A percentile compares a stretch with the other conserved stretches of the same genome.
These are phyloP conservation scores for Chloroclystis v-ata DNA, from an alignment of 2,888 invertebrate species.

Conservation along the genomic window DNA sequence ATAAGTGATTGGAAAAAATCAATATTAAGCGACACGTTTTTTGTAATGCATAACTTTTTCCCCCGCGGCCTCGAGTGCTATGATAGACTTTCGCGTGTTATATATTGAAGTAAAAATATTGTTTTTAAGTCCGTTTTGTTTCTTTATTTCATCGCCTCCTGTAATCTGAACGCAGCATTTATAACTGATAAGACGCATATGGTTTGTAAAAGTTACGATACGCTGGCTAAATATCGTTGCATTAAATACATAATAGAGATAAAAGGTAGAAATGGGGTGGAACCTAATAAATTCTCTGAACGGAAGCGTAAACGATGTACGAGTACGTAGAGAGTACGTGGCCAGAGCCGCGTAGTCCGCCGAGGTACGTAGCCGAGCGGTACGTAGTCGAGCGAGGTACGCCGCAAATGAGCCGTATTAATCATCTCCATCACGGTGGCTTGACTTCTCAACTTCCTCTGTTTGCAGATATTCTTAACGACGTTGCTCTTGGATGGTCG, in stretches of 20 bases:
- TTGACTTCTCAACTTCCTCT: slow-evolving; percentile 69
- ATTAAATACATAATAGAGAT: slow-evolving; percentile 69
- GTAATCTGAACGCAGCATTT: too few relatives aligned
- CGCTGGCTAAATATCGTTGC: slow-evolving; percentile 48
- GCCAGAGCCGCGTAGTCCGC: slow-evolving; percentile 38
- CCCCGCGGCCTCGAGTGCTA: too few relatives aligned
- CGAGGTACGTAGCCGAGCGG: slow-evolving; percentile 42
- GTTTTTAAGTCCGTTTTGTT: too few relatives aligned
- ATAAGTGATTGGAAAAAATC: neutral
- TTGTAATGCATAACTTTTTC: too few relatives aligned
- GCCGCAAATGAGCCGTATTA: slow-evolving; percentile 76
- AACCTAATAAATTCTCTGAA: slow-evolving; percentile 71
- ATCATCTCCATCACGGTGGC: slow-evolving; percentile 72
- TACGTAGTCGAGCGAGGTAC: slow-evolving; percentile 45
- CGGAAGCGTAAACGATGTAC: slow-evolving; percentile 75
- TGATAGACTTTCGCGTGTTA: too few relatives aligned
- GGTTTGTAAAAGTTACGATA: slow-evolving; percentile 46
- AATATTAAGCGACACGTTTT: too few relatives aligned
- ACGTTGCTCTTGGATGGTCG: too few relatives aligned
- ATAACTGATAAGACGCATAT: slow-evolving; percentile 38
- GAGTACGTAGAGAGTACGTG: slow-evolving; percentile 71
- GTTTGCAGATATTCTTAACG: slow-evolving; percentile 59
- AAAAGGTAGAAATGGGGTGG: slow-evolving; percentile 71
- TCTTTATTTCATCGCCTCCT: too few relatives aligned
- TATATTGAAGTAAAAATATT: too few relatives aligned